Conservation (phyloP, 2,888 invertebrate species). For the Tromatobia lineatoria region DNA sequence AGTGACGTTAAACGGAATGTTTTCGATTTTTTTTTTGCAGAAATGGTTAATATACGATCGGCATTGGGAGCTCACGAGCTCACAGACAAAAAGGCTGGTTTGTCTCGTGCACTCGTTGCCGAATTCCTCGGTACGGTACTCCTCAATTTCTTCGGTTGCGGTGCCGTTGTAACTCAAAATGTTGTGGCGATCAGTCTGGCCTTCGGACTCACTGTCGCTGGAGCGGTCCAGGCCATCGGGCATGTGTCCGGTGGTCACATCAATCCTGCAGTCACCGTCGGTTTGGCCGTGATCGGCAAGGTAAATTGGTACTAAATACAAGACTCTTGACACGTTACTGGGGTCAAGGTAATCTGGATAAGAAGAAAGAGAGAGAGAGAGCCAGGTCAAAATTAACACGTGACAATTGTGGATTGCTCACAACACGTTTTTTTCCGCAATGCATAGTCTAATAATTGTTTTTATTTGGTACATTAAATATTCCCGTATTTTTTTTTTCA, state of each 20-base stretch:
- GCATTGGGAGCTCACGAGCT: slow-evolving; percentile 91
- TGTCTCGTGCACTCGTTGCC: slow-evolving; percentile 94
- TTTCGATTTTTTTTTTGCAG: slow-evolving; percentile 68
- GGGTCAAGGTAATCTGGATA: slow-evolving; percentile 22
- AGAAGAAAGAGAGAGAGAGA: too few species aligned
- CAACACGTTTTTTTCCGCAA: too few species aligned
- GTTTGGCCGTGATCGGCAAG: slow-evolving; percentile 92
- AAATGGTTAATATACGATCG: slow-evolving; percentile 88
- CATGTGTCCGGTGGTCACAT: slow-evolving; percentile 96
- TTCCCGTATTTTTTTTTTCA: too few species aligned
- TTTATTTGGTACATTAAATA: too few species aligned
- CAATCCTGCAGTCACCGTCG: slow-evolving; percentile 96
- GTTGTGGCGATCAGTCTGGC: slow-evolving; percentile 92
- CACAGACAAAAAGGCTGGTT: slow-evolving; percentile 88
- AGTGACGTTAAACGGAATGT: not conserved
- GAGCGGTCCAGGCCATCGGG: slow-evolving; percentile 93
- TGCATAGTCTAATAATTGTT: too few species aligned
- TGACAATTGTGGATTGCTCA: too few species aligned
- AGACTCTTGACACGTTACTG: slow-evolving; percentile 14
- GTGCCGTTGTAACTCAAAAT: slow-evolving; percentile 88
- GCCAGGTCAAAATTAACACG: too few species aligned
- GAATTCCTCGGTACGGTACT: slow-evolving; percentile 95
- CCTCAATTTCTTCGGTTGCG: slow-evolving; percentile 96
- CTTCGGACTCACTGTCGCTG: slow-evolving; percentile 95
- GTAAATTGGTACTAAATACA: slow-evolving; percentile 77